phyloP scores from a whole-genome alignment of 2,113 vertebrate species.

The Dissostichus mawsoni region DNA sequence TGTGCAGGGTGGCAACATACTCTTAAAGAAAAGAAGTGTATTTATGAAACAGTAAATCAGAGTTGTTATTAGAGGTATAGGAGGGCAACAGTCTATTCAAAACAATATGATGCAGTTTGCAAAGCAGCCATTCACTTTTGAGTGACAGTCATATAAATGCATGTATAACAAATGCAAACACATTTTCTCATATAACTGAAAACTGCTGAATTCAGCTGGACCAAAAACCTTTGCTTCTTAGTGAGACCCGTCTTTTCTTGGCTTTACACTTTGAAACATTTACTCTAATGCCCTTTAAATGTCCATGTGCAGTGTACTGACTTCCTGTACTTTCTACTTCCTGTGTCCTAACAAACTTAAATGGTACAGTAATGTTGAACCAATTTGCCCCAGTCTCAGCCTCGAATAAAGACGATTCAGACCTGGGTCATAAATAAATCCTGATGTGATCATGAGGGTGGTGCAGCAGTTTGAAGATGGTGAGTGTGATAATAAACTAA shows the following conservation, averaged over 20 bases:
- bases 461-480: constrained; percentile 5
- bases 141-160: constrained; percentile 2
- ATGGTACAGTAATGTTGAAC: constrained; percentile 14
- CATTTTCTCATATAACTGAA: background rate
- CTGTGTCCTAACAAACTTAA: background rate
- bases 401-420: background rate
- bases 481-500: background rate
- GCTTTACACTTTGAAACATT: background rate
- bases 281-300: constrained; percentile 12
- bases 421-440: constrained; percentile 1
- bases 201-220: constrained; percentile 2
- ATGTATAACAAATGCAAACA: constrained; percentile 6
- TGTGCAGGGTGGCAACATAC: background rate
- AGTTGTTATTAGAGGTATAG: constrained; percentile 39
- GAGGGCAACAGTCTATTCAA: constrained; percentile 33
- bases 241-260: constrained; percentile 11
- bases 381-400: background rate
- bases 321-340: background rate
- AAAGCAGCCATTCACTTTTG: constrained; percentile 22
- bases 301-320: constrained; percentile 10
- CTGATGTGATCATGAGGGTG: background rate
- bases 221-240: background rate
- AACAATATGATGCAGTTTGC: constrained; percentile 16
- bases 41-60: constrained; percentile 35
- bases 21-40: background rate